Percentiles rank a stretch among this genome's conserved stretches.
These are phyloP conservation scores for Rhynchophorus ferrugineus DNA, from an alignment of 1,140 invertebrate species.

Conservation along the genomic window DNA sequence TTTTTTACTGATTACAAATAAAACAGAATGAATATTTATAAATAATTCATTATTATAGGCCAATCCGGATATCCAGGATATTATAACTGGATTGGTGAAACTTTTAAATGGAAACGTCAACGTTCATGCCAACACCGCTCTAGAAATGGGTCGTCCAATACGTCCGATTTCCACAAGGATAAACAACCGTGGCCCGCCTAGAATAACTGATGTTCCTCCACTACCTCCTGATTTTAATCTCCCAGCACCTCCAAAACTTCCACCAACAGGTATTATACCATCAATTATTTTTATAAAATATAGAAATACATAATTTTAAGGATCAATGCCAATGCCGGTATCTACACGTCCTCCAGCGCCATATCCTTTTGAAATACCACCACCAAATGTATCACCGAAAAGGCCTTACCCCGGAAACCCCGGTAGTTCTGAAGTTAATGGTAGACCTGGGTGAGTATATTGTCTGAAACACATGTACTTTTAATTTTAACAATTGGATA, in stretches of 20 bases:
- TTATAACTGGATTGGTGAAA: conserved; percentile 84
- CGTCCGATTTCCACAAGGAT: conserved; percentile 62
- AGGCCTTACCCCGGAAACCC: conserved; percentile 5
- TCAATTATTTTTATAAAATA: no score
- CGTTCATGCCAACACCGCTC: conserved; percentile 60
- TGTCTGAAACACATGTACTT: not conserved
- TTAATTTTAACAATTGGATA: not conserved
- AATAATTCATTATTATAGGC: conserved; percentile 35
- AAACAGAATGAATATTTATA: not conserved
- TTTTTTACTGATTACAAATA: no score
- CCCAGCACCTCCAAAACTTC: conserved; percentile 45
- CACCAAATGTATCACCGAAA: conserved; percentile 33
- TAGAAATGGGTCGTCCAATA: conserved; percentile 45
- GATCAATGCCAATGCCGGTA: conserved; percentile 44
- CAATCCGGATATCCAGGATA: conserved; percentile 80
- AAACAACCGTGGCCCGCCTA: conserved; percentile 80
- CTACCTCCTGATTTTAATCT: conserved; percentile 61
- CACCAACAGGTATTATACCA: conserved; percentile 38
- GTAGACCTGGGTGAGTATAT: conserved; percentile 42
- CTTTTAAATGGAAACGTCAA: conserved; percentile 82
- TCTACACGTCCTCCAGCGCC: conserved; percentile 51
- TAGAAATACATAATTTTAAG: not conserved
- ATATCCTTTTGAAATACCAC: conserved; percentile 62
- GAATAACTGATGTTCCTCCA: conserved; percentile 65
- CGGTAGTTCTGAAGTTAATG: conserved; percentile 12